These are phyloP conservation scores for Numida meleagris DNA, from an alignment of 2,113 vertebrate species.

Conservation along the genomic window DNA sequence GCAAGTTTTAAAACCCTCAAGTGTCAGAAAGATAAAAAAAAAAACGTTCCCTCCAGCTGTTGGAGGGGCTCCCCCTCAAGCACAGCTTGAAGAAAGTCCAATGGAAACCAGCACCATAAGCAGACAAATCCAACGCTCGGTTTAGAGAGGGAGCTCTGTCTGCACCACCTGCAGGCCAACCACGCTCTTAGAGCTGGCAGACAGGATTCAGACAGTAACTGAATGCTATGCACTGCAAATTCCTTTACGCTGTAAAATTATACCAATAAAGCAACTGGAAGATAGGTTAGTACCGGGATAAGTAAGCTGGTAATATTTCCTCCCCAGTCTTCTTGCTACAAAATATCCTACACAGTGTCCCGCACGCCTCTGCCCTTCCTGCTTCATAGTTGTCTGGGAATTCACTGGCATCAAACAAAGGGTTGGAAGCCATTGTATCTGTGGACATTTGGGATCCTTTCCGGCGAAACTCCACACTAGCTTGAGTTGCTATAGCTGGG, in stretches of 20 bases:
- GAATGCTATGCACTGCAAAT: neutral
- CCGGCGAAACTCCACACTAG: constrained; percentile 89
- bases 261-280: constrained; percentile 62
- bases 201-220: neutral
- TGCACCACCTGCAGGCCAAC: neutral
- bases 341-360: constrained; percentile 95
- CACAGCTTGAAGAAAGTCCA: neutral
- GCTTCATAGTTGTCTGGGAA: constrained; percentile 97
- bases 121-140: fast-evolving
- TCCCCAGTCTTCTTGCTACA: constrained; percentile 99
- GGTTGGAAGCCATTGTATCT: constrained; percentile 93
- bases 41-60: neutral
- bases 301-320: constrained; percentile 95
- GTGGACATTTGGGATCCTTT: constrained; percentile 96
- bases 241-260: constrained; percentile 4
- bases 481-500: constrained; percentile 91
- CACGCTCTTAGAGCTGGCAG: neutral
- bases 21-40: neutral
- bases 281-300: constrained; percentile 88
- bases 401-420: constrained; percentile 90
- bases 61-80: neutral
- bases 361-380: constrained; percentile 93
- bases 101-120: neutral
- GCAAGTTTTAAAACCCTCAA: neutral
- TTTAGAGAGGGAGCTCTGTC: neutral